A percentile compares a stretch with the other conserved stretches of the same genome.
These are phyloP conservation scores for Antheraea yamamai DNA, from an alignment of 2,888 invertebrate species.

Conservation along the genomic window DNA sequence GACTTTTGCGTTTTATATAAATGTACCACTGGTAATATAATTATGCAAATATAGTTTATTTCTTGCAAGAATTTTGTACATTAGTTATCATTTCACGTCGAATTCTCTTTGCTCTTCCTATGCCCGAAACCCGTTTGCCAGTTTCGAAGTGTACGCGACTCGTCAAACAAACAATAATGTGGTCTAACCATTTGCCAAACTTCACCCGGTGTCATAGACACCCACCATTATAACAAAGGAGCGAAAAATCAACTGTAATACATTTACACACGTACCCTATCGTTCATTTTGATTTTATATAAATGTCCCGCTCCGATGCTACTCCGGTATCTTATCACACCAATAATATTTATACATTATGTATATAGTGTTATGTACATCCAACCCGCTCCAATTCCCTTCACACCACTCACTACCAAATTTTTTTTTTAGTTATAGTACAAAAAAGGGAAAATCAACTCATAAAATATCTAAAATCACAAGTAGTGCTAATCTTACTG, in stretches of 20 bases:
- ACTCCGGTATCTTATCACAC: conserved; percentile 33
- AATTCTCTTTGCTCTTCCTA: conserved; percentile 7
- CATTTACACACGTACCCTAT: background rate
- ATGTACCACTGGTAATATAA: too few relatives aligned
- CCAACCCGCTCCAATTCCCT: conserved; percentile 68
- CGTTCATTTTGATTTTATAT: background rate
- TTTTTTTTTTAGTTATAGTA: conserved; percentile 60
- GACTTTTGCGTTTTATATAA: too few relatives aligned
- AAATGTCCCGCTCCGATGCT: conserved; percentile 31
- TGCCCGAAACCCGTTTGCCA: conserved; percentile 10
- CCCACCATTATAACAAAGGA: conserved; percentile 33
- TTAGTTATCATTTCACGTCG: background rate
- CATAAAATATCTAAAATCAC: conserved; percentile 80
- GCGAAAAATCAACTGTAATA: background rate
- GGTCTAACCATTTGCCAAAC: conserved; percentile 72
- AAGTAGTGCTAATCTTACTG: conserved; percentile 83
- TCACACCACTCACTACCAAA: conserved; percentile 61
- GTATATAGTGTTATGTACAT: conserved; percentile 63
- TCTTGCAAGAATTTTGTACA: too few relatives aligned
- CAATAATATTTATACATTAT: conserved; percentile 43
- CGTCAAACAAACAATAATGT: conserved; percentile 60
- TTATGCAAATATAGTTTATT: too few relatives aligned
- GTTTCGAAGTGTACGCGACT: conserved; percentile 43
- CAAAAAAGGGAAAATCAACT: conserved; percentile 74
- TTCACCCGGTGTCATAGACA: conserved; percentile 45